Base-by-base conservation (phyloP, 2,113 vertebrate species). In the Charina bottae region DNA sequence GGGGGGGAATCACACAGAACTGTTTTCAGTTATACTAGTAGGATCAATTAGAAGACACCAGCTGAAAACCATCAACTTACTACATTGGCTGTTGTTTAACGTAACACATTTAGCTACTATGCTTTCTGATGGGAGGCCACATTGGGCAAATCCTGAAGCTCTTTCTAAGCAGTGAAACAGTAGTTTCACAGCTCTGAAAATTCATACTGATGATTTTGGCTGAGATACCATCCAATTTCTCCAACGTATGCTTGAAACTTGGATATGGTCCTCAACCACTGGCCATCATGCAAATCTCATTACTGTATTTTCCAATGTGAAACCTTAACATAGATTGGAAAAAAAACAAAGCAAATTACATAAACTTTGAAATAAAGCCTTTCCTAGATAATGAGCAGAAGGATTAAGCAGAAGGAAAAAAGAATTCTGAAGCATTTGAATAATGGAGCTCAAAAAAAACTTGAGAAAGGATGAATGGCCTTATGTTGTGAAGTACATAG, bases 11-110 rank as follows among this genome's bases (percentile, higher is more conserved):
- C 93, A 95, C 94, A 93, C 55, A 93, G 93, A 96, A 95, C 86
- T 87, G 94, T 95, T 94, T 95, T 96, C 94, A 94, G 87, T 97
- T 96, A 94, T 4, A 95, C 95, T 93, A 93, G 94, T 89, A 85
- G 94, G 94, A 96, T 94, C 96, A 95, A 83, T 96, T 96, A 96
- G 89, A 93, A 93, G 95, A 93, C 94, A 95, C 87, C 92, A 95
- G 90, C 92, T 95, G 94, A 96, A 96, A 96, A 88, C 92, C 94
- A 92, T 95, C 93, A 96, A 95, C 89, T 95, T 37, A 93, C 91
- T 53, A 37, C 96, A 95, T 88, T 96, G 94, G 91, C 94, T 96
- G 94, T 94, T 94, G 56, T 85, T 72, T 94, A 93, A 83, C 0
- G 3, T 95, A 94, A 95, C 94, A 87, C 93, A 2, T 96, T 95